Base-by-base conservation (phyloP, 2,113 vertebrate genomes). In the Egretta garzetta region DNA sequence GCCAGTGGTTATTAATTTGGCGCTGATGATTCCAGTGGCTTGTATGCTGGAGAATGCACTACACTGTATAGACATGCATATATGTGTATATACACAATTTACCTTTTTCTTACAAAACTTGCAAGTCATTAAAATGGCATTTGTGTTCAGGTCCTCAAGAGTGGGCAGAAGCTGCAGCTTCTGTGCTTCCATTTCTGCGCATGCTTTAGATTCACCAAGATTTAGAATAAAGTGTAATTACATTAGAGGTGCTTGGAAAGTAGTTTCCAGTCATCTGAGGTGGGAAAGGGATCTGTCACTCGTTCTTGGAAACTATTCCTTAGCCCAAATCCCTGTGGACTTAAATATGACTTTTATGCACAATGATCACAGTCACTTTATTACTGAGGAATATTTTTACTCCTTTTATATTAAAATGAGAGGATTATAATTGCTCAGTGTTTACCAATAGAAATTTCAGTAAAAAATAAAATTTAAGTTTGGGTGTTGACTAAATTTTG, bases 11-110 rank as follows among this genome's bases (percentile, higher is more conserved):
- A 35, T 32, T 63, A 37, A 33, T 43, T 63, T 60, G 27, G 4
- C 72, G 73, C 30, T 88, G 81, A 52, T 93, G 28, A 60, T 52
- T 73, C 13, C 15, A 41, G 16, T 33, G 50, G 17, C 30, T 50
- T n/a, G 7, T 59, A 11, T 30, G 19, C 8, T 72, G 32, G 28
- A 66, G 63, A 86, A 80, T 49, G 30, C 60, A 9, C 37, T 76
- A 13, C 0, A 3, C 41, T n/a, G 8, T 21, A 10, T 24, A 8
- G 24, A 45, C 7, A 18, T 5, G 55, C 6, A 19, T 12, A 7
- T 27, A 8, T 15, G 9, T 39, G 5, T 60, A 17, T 47, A 24
- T 45, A 11, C 33, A 56, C 6, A 50, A 30, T 28, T 70, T 15
- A 53, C 15, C 2, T 55, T 22, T 67, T 68, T 80, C 16, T 68